Evolutionary conservation across 2,797 vertebrate species (phyloP).

Genomic region (Xyrichtys novacula): DNA sequence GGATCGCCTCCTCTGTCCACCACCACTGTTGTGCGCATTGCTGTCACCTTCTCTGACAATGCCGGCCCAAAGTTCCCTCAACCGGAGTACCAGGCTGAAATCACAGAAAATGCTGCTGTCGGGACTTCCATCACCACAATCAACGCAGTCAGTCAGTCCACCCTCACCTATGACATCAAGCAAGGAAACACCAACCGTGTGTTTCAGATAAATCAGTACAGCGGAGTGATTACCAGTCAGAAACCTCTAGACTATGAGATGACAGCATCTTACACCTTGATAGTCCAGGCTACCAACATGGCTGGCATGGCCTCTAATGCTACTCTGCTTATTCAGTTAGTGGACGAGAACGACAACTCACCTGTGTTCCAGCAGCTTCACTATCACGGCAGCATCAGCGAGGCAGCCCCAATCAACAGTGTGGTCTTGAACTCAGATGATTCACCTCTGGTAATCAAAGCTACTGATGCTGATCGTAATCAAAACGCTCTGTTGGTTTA

Average conservation of each 20-base stretch:
- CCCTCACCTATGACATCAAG: constrained; percentile 93
- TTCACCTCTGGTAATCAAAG: constrained; percentile 92
- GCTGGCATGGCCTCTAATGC: constrained; percentile 94
- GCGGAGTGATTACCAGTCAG: constrained; percentile 93
- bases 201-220: constrained; percentile 96
- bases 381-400: constrained; percentile 92
- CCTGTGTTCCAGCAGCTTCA: constrained; percentile 92
- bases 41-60: constrained; percentile 95
- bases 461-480: constrained; percentile 93
- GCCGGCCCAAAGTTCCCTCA: constrained; percentile 93
- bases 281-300: constrained; percentile 94
- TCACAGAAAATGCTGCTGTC: constrained; percentile 90
- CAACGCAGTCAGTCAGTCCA: constrained; percentile 93
- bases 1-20: constrained; percentile 92
- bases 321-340: constrained; percentile 89
- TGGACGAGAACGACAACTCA: constrained; percentile 95
- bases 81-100: constrained; percentile 93
- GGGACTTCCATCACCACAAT: constrained; percentile 92
- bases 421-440: constrained; percentile 88
- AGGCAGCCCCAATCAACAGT: constrained; percentile 93
- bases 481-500: constrained; percentile 95
- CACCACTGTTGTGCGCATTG: constrained; percentile 91
- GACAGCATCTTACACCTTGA: constrained; percentile 86
- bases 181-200: constrained; percentile 87
- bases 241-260: constrained; percentile 91